phyloP scores from a whole-genome alignment of 2,888 invertebrate species.

The Latrodectus hesperus region DNA sequence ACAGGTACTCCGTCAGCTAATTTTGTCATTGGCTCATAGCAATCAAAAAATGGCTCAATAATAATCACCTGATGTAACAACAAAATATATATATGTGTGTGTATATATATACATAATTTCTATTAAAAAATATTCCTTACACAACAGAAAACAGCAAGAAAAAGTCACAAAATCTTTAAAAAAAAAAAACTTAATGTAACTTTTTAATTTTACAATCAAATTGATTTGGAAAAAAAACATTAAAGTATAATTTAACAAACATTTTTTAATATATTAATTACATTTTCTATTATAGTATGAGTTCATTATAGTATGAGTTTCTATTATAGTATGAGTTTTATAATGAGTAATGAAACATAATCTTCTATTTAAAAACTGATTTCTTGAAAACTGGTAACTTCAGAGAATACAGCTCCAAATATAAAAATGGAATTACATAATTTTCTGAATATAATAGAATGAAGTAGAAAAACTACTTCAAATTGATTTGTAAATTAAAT shows the following conservation, averaged over 20 bases:
- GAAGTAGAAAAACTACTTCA: too few relatives aligned
- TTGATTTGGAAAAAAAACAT: not conserved
- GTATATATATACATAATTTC: not conserved
- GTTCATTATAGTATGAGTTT: too few relatives aligned
- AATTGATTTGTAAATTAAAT: too few relatives aligned
- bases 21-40: conserved; percentile 95
- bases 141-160: not conserved
- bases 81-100: conserved; percentile 7
- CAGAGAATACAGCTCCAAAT: too few relatives aligned
- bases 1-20: conserved; percentile 89
- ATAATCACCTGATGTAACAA: conserved; percentile 90
- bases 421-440: too few relatives aligned
- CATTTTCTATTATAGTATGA: too few relatives aligned
- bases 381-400: too few relatives aligned
- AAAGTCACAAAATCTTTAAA: not conserved
- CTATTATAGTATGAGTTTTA: too few relatives aligned
- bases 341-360: too few relatives aligned
- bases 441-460: too few relatives aligned
- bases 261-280: not conserved
- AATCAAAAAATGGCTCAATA: conserved; percentile 98
- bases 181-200: not conserved
- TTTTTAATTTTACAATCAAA: not conserved
- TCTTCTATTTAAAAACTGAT: too few relatives aligned
- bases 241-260: not conserved
- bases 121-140: not conserved